Evolutionary conservation across 92 coral and sea anemone species (phyloP).

Genomic region (Parazoanthus swiftii): DNA sequence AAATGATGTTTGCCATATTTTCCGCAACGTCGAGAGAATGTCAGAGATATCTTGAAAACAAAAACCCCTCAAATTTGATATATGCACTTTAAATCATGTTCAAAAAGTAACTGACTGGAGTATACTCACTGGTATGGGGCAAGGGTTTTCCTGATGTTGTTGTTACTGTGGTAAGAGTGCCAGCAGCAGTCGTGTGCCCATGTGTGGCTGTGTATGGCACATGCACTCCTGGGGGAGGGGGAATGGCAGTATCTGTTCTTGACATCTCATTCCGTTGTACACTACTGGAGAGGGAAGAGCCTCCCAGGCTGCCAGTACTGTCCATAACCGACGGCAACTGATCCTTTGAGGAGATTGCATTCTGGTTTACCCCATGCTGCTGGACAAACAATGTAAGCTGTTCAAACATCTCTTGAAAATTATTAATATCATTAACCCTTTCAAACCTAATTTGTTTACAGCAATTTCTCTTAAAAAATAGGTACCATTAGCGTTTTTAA

Average conservation of each 20-base stretch:
- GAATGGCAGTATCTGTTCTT: constrained; percentile 60
- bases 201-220: constrained; percentile 66
- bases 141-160: constrained; percentile 78
- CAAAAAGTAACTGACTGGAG: not conserved
- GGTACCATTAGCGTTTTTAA: too few species aligned
- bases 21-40: too few species aligned
- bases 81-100: not conserved
- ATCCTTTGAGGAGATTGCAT: constrained; percentile 63
- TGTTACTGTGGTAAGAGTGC: constrained; percentile 68
- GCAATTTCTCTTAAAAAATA: too few species aligned
- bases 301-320: constrained; percentile 54
- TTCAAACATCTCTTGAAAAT: not conserved
- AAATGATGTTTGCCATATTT: too few species aligned
- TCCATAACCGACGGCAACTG: constrained; percentile 57
- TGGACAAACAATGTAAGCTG: not conserved
- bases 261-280: constrained; percentile 65
- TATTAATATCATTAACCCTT: too few species aligned
- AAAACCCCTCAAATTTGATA: too few species aligned
- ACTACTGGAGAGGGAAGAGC: constrained; percentile 51
- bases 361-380: constrained; percentile 64
- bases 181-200: constrained; percentile 52
- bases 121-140: constrained; percentile 67
- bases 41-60: too few species aligned
- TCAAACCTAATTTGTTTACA: too few species aligned
- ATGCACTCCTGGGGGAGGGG: constrained; percentile 86